phyloP scores from a whole-genome alignment of 2,113 vertebrate genomes.

The Tonatia bakeri region DNA sequence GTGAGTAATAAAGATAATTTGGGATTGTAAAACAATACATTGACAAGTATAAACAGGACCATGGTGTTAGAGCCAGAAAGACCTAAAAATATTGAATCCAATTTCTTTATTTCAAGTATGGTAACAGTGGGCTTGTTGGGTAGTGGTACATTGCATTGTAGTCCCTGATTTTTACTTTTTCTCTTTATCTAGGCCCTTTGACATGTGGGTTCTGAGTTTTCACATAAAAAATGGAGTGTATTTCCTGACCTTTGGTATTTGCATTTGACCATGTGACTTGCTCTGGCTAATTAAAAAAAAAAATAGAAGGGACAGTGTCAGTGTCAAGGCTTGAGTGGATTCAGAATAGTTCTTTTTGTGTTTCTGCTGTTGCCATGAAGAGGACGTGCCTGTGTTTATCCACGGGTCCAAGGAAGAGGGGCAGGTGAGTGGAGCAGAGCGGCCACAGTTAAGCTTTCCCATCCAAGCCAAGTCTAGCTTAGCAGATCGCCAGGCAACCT shows the following conservation, averaged over 20 bases:
- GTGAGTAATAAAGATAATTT: conserved; percentile 1
- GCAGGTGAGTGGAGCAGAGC: rapidly evolving
- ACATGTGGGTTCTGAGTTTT: neutral
- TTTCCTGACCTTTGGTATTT: neutral
- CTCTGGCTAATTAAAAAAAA: neutral
- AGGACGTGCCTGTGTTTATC: neutral
- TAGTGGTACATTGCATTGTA: neutral
- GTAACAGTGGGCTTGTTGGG: neutral
- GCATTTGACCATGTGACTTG: neutral
- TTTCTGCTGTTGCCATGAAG: neutral
- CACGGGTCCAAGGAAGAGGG: neutral
- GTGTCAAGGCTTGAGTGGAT: neutral
- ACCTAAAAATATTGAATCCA: neutral
- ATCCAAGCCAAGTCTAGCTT: neutral
- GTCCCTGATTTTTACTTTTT: neutral
- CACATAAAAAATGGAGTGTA: neutral
- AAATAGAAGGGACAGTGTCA: neutral
- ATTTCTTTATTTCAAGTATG: neutral
- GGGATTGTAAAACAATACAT: neutral
- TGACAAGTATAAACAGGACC: neutral
- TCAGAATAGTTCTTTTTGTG: neutral
- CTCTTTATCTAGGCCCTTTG: neutral
- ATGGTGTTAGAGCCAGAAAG: neutral
- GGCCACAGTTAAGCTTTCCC: neutral
- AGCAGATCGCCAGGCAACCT: neutral